Evolutionary conservation across 1,140 invertebrate genomes (phyloP).

Genomic region (Caenorhabditis latens): DNA sequence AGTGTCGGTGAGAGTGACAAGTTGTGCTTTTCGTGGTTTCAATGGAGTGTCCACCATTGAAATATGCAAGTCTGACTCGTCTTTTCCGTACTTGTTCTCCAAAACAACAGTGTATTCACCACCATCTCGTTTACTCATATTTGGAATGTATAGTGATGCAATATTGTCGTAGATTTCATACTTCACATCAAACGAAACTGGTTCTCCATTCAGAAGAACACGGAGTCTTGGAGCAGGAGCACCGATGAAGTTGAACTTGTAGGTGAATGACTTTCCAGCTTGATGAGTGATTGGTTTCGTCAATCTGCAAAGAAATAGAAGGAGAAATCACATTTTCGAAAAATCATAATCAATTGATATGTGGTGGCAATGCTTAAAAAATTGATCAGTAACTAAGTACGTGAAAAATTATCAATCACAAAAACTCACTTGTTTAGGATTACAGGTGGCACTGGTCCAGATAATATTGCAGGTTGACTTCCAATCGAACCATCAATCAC

Average conservation of each 20-base stretch:
- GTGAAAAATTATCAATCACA: not conserved
- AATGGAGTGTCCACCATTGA: slow-evolving; percentile 72
- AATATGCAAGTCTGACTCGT: slow-evolving; percentile 59
- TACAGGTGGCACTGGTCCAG: slow-evolving; percentile 38
- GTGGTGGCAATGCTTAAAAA: too few species aligned
- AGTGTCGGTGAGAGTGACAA: slow-evolving; percentile 63
- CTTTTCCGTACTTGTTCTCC: slow-evolving; percentile 46
- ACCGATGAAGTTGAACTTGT: slow-evolving; percentile 34
- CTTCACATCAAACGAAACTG: slow-evolving; percentile 13
- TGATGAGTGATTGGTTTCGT: slow-evolving; percentile 35
- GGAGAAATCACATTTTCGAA: not conserved
- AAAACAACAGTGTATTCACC: slow-evolving; percentile 39
- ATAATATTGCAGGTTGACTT: slow-evolving; percentile 51
- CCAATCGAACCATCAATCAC: slow-evolving; percentile 52
- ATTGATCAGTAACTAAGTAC: not conserved
- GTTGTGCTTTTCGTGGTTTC: slow-evolving; percentile 68
- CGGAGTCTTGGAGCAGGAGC: slow-evolving; percentile 46
- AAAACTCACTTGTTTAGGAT: slow-evolving; percentile 45
- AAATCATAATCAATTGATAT: too few species aligned
- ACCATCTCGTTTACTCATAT: slow-evolving; percentile 50
- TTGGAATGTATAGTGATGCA: slow-evolving; percentile 38
- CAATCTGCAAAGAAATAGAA: slow-evolving; percentile 33
- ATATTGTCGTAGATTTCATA: slow-evolving; percentile 60
- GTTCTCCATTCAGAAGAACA: slow-evolving; percentile 49
- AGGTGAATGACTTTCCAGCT: slow-evolving; percentile 57